Conservation (phyloP, 2,113 vertebrate species). For the Budorcas taxicolor region DNA sequence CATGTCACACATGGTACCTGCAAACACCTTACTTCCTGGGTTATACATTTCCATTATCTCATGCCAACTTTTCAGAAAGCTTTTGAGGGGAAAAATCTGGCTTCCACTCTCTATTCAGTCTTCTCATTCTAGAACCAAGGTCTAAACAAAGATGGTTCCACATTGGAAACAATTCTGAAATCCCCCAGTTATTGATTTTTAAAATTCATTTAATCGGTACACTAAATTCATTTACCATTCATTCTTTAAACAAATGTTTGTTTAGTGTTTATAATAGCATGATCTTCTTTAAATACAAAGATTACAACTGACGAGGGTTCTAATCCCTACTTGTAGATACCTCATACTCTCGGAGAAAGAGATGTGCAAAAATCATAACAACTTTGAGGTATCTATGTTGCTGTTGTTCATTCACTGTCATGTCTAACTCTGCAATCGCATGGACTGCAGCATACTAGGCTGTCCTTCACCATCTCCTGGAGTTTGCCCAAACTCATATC, state of each 20-base stretch:
- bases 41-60: background rate
- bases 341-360: background rate
- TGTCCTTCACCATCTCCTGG: background rate
- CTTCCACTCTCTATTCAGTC: background rate
- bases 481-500: background rate
- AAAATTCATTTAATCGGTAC: background rate
- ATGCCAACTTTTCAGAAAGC: background rate
- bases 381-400: background rate
- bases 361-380: background rate
- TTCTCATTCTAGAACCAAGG: background rate
- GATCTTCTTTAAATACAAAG: background rate
- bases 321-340: background rate
- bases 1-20: too few relatives aligned
- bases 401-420: background rate
- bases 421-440: background rate
- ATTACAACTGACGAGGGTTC: background rate
- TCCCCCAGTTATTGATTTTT: background rate
- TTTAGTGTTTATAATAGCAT: background rate
- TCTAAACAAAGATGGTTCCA: background rate
- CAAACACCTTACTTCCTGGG: rapidly evolving
- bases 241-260: background rate
- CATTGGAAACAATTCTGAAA: background rate
- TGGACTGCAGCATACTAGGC: background rate
- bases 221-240: background rate
- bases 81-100: background rate